Percentiles rank a stretch among this genome's conserved stretches.
These are phyloP conservation scores for Euleptes europaea DNA, from an alignment of 2,113 vertebrate genomes.

Conservation along the genomic window DNA sequence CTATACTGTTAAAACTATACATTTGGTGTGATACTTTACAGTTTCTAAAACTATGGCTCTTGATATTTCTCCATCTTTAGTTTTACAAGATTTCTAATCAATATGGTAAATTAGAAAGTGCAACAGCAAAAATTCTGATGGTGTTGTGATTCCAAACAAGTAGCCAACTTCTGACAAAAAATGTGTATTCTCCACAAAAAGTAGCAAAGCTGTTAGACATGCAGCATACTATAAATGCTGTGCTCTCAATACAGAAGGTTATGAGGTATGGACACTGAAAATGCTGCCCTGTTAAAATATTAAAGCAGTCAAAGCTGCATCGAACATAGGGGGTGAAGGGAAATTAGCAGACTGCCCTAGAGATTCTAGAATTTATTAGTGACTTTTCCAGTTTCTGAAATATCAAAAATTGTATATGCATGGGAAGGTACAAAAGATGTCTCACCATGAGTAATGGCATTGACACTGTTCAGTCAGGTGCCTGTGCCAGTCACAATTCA, in stretches of 20 bases:
- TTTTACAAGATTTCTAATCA: neutral
- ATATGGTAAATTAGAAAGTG: neutral
- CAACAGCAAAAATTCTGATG: neutral
- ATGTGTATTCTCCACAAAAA: slow-evolving; percentile 6
- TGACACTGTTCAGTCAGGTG: neutral
- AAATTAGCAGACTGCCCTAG: neutral
- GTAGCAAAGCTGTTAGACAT: neutral
- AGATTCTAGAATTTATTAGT: neutral
- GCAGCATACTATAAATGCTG: neutral
- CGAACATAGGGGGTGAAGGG: neutral
- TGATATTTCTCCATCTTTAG: neutral
- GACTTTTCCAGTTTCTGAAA: slow-evolving; percentile 7
- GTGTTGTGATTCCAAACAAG: neutral
- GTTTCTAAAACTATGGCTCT: neutral
- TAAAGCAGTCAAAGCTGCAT: neutral
- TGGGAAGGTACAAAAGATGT: neutral
- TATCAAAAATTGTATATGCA: neutral
- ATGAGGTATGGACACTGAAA: neutral
- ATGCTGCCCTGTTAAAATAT: neutral
- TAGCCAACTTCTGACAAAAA: neutral
- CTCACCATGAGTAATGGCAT: neutral
- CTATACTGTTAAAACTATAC: neutral
- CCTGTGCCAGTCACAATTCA: neutral
- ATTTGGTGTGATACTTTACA: neutral
- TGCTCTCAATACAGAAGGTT: neutral